phyloP scores from a whole-genome alignment of 2,888 invertebrate genomes.

The Protophormia terraenovae region DNA sequence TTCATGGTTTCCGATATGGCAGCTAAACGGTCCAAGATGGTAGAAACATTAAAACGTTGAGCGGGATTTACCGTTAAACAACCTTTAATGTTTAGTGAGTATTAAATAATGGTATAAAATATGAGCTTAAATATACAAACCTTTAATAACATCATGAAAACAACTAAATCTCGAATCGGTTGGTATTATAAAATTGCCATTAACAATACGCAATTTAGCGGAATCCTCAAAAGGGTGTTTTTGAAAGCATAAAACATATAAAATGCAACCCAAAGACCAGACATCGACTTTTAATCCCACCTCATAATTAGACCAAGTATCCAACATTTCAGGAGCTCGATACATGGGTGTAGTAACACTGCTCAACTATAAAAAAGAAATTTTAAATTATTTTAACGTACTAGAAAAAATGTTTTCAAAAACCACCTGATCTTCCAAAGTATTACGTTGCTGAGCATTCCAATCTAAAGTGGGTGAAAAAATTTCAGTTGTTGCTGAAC shows the following conservation, averaged over 20 bases:
- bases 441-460: constrained; percentile 94
- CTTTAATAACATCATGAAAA: constrained; percentile 94
- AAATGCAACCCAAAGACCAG: constrained; percentile 98
- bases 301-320: constrained; percentile 97
- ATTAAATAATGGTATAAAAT: neutral
- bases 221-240: constrained; percentile 98
- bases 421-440: constrained; percentile 94
- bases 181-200: constrained; percentile 95
- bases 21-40: constrained; percentile 91
- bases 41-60: constrained; percentile 89
- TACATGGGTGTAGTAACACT: constrained; percentile 94
- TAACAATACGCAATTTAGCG: constrained; percentile 96
- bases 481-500: constrained; percentile 93
- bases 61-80: constrained; percentile 92
- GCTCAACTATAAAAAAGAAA: constrained; percentile 69
- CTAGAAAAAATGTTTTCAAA: neutral
- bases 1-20: constrained; percentile 93
- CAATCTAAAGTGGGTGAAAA: constrained; percentile 93
- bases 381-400: neutral
- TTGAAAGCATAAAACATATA: constrained; percentile 95
- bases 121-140: constrained; percentile 38
- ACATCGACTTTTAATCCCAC: constrained; percentile 95
- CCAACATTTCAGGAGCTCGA: constrained; percentile 98
- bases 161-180: constrained; percentile 90
- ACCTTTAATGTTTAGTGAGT: constrained; percentile 75